Evolutionary conservation across 2,888 invertebrate genomes (phyloP).

Genomic region (Stenodera caucasica): DNA sequence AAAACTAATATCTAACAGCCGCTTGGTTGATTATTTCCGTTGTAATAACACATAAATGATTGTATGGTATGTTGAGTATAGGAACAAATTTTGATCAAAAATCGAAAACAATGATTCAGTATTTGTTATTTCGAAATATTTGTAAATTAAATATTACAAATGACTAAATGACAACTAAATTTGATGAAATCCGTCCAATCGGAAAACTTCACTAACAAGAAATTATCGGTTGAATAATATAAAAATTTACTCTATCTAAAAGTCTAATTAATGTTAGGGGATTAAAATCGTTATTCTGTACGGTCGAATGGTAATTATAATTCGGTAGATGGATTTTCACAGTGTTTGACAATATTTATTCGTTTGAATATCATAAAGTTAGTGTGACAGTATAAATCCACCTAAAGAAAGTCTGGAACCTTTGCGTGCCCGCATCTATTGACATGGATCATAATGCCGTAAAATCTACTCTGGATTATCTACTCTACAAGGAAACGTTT

Average conservation of each 20-base stretch:
- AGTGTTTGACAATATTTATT: conserved; percentile 22
- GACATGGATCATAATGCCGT: conserved; percentile 42
- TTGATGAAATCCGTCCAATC: conserved; percentile 4
- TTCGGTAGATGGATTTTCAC: background rate
- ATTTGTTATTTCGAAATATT: too few species aligned
- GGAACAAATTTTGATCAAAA: background rate
- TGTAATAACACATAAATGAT: background rate
- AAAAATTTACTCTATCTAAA: background rate
- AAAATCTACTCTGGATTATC: conserved; percentile 44
- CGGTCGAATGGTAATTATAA: background rate
- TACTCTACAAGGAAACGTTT: conserved; percentile 42
- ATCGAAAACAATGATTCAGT: too few species aligned
- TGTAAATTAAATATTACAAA: background rate
- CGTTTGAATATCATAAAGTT: conserved; percentile 35
- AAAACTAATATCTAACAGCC: conserved; percentile 5
- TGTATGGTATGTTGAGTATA: background rate
- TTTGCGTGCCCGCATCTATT: conserved; percentile 40
- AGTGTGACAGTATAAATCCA: conserved; percentile 37
- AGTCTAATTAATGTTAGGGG: too few species aligned
- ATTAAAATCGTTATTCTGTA: background rate
- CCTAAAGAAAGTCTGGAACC: conserved; percentile 35
- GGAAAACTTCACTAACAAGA: background rate
- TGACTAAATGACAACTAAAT: conserved; percentile 4
- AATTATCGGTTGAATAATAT: conserved; percentile 1
- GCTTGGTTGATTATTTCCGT: conserved; percentile 1